Percentiles rank a stretch among this genome's conserved stretches.
Conservation (phyloP, 1,140 invertebrate species). For the Phymastichus coffea region DNA sequence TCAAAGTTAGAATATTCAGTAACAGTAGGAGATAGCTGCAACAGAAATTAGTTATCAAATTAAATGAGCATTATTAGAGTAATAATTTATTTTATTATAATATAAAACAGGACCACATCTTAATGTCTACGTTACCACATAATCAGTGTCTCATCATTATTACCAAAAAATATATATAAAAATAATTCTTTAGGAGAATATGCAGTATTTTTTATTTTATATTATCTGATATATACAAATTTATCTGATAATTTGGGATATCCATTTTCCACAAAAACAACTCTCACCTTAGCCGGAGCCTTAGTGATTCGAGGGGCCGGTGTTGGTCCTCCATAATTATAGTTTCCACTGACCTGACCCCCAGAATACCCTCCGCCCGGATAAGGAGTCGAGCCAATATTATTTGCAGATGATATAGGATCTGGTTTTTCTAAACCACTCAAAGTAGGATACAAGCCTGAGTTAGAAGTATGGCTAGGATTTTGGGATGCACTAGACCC, state of each 20-base stretch:
- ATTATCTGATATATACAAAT: too few species aligned
- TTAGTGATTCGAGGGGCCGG: conserved; percentile 40
- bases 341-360: conserved; percentile 39
- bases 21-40: conserved; percentile 67
- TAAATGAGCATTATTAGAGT: not conserved
- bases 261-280: too few species aligned
- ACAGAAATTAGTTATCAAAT: too few species aligned
- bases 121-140: too few species aligned
- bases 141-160: too few species aligned
- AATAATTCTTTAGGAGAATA: too few species aligned
- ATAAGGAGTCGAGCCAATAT: conserved; percentile 25
- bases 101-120: too few species aligned
- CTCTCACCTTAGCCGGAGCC: conserved; percentile 45
- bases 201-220: too few species aligned
- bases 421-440: conserved; percentile 23
- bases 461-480: conserved; percentile 15
- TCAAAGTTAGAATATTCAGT: conserved; percentile 64
- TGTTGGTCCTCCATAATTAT: conserved; percentile 35
- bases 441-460: conserved; percentile 41
- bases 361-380: conserved; percentile 42
- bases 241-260: too few species aligned
- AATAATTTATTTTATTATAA: not conserved
- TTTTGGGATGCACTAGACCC: not conserved
- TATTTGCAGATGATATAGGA: conserved; percentile 21
- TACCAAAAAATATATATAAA: too few species aligned